These are phyloP conservation scores for Nilaparvata lugens DNA, from an alignment of 1,140 invertebrate species.

Conservation along the genomic window DNA sequence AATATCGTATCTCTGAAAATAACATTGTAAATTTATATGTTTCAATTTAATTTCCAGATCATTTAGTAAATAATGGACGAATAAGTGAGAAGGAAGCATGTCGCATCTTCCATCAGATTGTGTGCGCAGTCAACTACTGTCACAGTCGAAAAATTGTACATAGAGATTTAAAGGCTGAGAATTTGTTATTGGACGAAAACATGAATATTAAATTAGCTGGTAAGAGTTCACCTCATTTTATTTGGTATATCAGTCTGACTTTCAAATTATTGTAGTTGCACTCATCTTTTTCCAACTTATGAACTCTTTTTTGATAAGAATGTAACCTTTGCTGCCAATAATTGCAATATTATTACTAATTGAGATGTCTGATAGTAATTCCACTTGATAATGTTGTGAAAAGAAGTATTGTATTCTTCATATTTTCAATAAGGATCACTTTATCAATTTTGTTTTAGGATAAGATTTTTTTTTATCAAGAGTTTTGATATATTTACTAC, in stretches of 20 bases:
- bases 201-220: conserved; percentile 93
- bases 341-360: too few species aligned
- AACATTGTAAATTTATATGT: too few species aligned
- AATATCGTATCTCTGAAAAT: too few species aligned
- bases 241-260: neutral
- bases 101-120: conserved; percentile 90
- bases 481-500: too few species aligned
- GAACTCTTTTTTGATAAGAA: neutral
- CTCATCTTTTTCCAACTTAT: neutral
- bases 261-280: too few species aligned
- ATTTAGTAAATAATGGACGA: conserved; percentile 87
- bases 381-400: too few species aligned
- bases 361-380: too few species aligned
- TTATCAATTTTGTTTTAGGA: too few species aligned
- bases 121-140: conserved; percentile 91
- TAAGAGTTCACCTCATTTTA: conserved; percentile 21
- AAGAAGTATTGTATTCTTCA: too few species aligned
- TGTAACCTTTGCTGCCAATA: too few species aligned
- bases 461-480: too few species aligned
- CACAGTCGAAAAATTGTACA: conserved; percentile 90
- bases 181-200: conserved; percentile 85
- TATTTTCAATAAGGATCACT: too few species aligned
- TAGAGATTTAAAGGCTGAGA: conserved; percentile 95
- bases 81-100: conserved; percentile 91
- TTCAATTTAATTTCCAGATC: conserved; percentile 78